phyloP scores from a whole-genome alignment of 2,113 vertebrate species.

The Amblyopsis rosae region DNA sequence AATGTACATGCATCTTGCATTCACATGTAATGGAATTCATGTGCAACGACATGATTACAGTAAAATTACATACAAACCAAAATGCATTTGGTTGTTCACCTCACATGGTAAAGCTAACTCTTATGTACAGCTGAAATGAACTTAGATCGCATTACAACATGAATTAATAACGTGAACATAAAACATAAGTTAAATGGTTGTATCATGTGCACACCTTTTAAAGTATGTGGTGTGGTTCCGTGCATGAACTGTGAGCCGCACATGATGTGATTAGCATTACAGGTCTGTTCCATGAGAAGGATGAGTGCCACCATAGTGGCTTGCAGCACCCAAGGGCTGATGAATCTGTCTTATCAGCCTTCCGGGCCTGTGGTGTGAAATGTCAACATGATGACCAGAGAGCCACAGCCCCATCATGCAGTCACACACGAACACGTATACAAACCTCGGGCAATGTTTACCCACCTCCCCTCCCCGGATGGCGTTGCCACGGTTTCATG shows the following conservation, averaged over 20 bases:
- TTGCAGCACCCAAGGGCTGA: slow-evolving; percentile 39
- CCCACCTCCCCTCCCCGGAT: neutral
- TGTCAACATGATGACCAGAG: slow-evolving; percentile 49
- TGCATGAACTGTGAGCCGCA: neutral
- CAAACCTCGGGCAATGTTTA: slow-evolving; percentile 16
- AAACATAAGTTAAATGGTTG: too few species aligned
- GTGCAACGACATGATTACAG: too few species aligned
- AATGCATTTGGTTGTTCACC: too few species aligned
- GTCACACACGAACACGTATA: slow-evolving; percentile 11
- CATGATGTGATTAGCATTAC: slow-evolving; percentile 32
- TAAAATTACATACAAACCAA: too few species aligned
- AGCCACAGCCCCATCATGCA: neutral
- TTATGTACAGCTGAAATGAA: too few species aligned
- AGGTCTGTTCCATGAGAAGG: slow-evolving; percentile 57
- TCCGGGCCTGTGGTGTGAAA: slow-evolving; percentile 45
- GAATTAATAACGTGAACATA: too few species aligned
- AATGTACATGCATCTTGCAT: too few species aligned
- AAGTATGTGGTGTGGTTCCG: too few species aligned
- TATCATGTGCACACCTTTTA: too few species aligned
- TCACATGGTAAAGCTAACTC: too few species aligned
- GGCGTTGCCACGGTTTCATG: slow-evolving; percentile 4
- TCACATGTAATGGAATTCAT: too few species aligned
- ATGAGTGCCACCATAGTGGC: slow-evolving; percentile 51
- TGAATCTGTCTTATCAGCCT: slow-evolving; percentile 69
- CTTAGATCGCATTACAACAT: too few species aligned